Base-by-base conservation (phyloP, 2,797 vertebrate genomes). In the Heliangelus exortis region DNA sequence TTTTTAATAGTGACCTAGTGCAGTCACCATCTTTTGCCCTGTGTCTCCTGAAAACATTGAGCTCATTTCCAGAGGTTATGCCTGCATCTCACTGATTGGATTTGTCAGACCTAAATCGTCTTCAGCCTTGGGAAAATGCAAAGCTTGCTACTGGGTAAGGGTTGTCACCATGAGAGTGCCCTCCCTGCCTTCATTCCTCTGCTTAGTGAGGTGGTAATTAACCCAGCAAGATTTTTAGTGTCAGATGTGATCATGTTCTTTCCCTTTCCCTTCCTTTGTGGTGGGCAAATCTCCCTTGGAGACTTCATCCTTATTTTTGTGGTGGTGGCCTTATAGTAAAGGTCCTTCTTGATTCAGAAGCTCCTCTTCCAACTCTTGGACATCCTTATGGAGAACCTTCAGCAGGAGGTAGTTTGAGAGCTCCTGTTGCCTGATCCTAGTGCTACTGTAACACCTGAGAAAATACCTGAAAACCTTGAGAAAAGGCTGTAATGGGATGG, bases 31-130 rank as follows among this genome's bases (percentile, higher is more conserved):
- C 66, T 79, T 79, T 83, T 87, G 29, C 74, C 63, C 61, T 45
- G 14, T 77, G 63, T 14, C 39, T 53, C 85, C 73, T 90, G 58
- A 93, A 94, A 92, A 75, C 15, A 21, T 21, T 47, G 61, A 68
- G 71, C 34, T 80, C 43, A 69, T 74, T 67, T 91, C 82, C 0
- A 0, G 89, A 92, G 77, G 89, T 76, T 81, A 71, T 2, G 84
- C 74, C 90, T 69, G 18, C 17, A 4, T 66, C 72, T 78, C 68
- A 26, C 80, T 93, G 73, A 93, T 91, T 81, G 63, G 45, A 51
- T 92, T 80, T 93, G 80, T 88, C 91, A 94, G 77, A 67, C 67
- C 83, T 85, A 93, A 94, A 89, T 50, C 50, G 78, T 92, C 77
- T 67, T 57, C 74, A 78, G 89, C 83, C 91, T 66, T 68, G 67